Base-by-base conservation (phyloP, 1,140 invertebrate genomes). In the Drosophila malerkotliana region DNA sequence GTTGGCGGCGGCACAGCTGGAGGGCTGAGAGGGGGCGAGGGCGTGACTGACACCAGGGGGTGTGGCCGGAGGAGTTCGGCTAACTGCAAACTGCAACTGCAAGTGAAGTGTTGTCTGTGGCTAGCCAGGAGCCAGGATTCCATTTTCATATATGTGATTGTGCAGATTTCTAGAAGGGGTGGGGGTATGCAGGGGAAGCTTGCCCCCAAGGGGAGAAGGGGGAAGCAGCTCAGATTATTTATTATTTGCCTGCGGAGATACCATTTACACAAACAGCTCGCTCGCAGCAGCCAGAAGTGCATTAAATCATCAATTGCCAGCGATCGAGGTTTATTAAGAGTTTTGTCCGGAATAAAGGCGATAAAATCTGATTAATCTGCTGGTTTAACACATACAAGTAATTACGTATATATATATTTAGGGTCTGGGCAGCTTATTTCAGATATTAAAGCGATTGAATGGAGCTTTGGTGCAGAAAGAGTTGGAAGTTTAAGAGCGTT, bases 51-150 rank as follows among this genome's bases (percentile, higher is more conserved):
- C 32, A 10, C 32, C 32, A 41, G 41, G 15, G 41, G n/a, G 41
- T 7, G 41, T 44, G 18, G 45, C 15, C 15, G 47, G 34, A 32
- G 64, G 62, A 60, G 58, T 57, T 49, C 80, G 48, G 79, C 79
- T 68, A 81, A 81, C 77, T 81, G 73, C 58, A 81, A 82, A 78
- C 76, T 84, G 80, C 80, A 84, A 84, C 81, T 85, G 81, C 81
- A 87, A 87, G 77, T 85, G 81, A 85, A 85, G 82, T 82, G 72
- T 85, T 85, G 73, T 72, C 81, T 85, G 81, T 75, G 81, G 81
- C 81, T 64, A 77, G 77, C 77, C 67, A 69, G 57, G 63, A 69
- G 72, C 63, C 63, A 56, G 51, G 63, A 69, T 68, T 69, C 39
- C 66, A 39, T 49, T 69, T 37, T 56, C 66, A 68, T 48, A 56